Conservation (phyloP, 2,888 invertebrate genomes). For the Patella ulyssiponensis region DNA sequence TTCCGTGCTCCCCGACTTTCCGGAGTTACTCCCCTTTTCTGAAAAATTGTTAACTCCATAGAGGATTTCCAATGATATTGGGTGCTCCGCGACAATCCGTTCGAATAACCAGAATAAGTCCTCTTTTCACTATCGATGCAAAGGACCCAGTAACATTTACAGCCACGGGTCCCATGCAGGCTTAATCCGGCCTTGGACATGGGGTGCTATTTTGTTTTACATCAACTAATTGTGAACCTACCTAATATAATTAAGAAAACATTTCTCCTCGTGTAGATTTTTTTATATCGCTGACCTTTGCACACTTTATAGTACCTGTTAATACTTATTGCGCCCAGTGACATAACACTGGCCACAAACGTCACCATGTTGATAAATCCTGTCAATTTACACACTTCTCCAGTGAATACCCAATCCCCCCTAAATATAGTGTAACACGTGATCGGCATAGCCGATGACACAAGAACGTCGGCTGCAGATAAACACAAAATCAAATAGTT, state of each 20-base stretch:
- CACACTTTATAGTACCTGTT: constrained; percentile 67
- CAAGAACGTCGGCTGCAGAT: constrained; percentile 61
- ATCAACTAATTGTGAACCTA: constrained; percentile 31
- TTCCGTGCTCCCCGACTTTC: too few relatives aligned
- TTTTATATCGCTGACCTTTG: constrained; percentile 45
- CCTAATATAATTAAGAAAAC: constrained; percentile 54
- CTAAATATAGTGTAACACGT: constrained; percentile 50
- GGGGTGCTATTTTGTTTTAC: too few relatives aligned
- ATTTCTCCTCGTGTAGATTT: constrained; percentile 53
- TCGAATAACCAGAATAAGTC: too few relatives aligned
- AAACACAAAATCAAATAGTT: constrained; percentile 57
- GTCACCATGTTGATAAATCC: constrained; percentile 65
- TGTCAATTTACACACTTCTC: constrained; percentile 46
- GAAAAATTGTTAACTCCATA: too few relatives aligned
- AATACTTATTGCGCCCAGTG: constrained; percentile 65
- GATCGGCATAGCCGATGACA: constrained; percentile 63
- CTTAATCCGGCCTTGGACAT: too few relatives aligned
- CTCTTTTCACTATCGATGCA: too few relatives aligned
- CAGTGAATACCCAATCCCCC: constrained; percentile 46
- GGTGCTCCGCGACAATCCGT: too few relatives aligned
- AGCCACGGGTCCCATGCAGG: too few relatives aligned
- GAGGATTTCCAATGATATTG: too few relatives aligned
- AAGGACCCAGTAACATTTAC: too few relatives aligned
- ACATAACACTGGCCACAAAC: constrained; percentile 65
- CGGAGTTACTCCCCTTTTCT: too few relatives aligned